These are phyloP conservation scores for Clistopyga incitator DNA, from an alignment of 2,888 invertebrate genomes.

Conservation along the genomic window DNA sequence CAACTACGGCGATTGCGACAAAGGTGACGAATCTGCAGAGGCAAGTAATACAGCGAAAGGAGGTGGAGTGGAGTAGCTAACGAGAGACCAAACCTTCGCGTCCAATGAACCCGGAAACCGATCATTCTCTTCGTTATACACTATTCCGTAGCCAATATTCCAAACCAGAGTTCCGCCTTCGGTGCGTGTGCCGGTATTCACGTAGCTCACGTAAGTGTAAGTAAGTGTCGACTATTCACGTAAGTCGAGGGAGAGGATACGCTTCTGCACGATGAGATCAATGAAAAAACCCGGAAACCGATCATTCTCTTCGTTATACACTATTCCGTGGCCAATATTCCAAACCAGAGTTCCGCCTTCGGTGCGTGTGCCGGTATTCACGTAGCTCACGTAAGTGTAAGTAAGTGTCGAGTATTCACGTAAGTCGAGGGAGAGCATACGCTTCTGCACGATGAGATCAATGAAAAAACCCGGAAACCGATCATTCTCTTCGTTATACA, in stretches of 20 bases:
- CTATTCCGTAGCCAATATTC: slow-evolving; percentile 22
- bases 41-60: slow-evolving; percentile 17
- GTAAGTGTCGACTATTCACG: no score
- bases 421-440: no score
- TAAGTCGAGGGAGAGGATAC: no score
- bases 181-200: no score
- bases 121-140: slow-evolving; percentile 44
- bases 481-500: slow-evolving; percentile 44
- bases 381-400: no score
- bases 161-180: slow-evolving; percentile 19
- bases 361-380: no score
- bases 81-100: slow-evolving; percentile 25
- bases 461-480: slow-evolving; percentile 45
- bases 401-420: no score
- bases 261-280: no score
- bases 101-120: slow-evolving; percentile 52
- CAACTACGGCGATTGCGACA: slow-evolving; percentile 55
- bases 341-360: slow-evolving; percentile 19
- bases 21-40: slow-evolving; percentile 45
- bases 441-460: no score
- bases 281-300: slow-evolving; percentile 45
- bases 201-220: no score
- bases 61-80: slow-evolving; percentile 7
- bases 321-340: slow-evolving; percentile 22
- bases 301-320: slow-evolving; percentile 44